Evolutionary conservation across 2,113 vertebrate species (phyloP), one percentile per base, ranked within the genome.

Genomic region (Phocoena phocoena): DNA sequence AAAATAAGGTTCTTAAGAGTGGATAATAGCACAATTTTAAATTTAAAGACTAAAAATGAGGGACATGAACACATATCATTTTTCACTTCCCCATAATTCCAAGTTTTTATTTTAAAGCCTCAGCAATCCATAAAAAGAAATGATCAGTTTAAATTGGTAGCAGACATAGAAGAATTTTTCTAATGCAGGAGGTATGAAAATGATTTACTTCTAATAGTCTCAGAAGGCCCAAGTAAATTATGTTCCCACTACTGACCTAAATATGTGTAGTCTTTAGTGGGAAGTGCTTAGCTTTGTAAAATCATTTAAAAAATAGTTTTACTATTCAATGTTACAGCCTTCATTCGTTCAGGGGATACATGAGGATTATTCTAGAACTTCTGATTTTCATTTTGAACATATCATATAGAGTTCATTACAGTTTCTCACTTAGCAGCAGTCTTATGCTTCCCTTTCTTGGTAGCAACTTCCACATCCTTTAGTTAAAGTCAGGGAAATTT

Each of bases 151-250:
- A 92, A 96, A 74, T 53, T 79, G 73, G 68, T 86, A 79, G 92
- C 47, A 89, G 73, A 67, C 81, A 90, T 33, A 73, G 33, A 85
- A 81, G 73, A 74, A 62, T 95, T 95, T 65, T 81, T 88, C 58
- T 92, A 93, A 95, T 93, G 68, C 33, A 80, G 87, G 47, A 93
- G 44, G 62, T 41, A 93, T 63, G 25, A 77, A 79, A 55, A 33
- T 95, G 77, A 97, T 92, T 96, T 93, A 89, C 86, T 88, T 97
- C 68, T 89, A 77, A 79, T 26, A 44, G 73, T 20, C 88, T 94
- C 87, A 12, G 38, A 95, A 90, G 88, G n/a, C 47, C 53, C 60
- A 90, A 76, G 44, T 73, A 84, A 95, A 97, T 95, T 53, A 89
- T 95, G 50, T 80, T 80, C 80, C 63, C 4, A 38, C 36, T 60